These are phyloP conservation scores for Chaunax sp. DNA, from an alignment of 2,797 vertebrate genomes.

Conservation along the genomic window DNA sequence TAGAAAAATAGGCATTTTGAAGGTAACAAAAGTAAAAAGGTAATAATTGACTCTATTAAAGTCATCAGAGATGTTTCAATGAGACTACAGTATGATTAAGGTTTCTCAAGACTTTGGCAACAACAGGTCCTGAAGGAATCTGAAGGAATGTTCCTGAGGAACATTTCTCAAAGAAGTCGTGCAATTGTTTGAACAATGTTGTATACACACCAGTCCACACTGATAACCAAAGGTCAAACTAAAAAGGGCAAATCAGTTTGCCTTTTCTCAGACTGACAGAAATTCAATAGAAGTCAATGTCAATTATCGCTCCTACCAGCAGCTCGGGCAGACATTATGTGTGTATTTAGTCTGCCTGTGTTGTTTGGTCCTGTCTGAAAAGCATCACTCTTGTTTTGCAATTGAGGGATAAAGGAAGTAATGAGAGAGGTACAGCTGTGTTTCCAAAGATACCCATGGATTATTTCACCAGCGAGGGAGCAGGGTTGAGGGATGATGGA, in stretches of 20 bases:
- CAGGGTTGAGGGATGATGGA: constrained; percentile 29
- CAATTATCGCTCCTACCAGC: constrained; percentile 34
- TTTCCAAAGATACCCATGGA: constrained; percentile 75
- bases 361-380: constrained; percentile 14
- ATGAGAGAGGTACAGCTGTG: constrained; percentile 72
- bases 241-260: constrained; percentile 11
- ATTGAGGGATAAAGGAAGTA: constrained; percentile 57
- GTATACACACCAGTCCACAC: not conserved
- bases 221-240: not conserved
- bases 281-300: constrained; percentile 36
- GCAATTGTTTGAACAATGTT: constrained; percentile 15
- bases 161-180: constrained; percentile 15
- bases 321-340: not conserved
- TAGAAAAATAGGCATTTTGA: not conserved
- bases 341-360: not conserved
- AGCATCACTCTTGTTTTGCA: constrained; percentile 32
- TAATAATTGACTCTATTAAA: not conserved
- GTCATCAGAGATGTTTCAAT: not conserved
- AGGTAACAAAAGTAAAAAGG: not conserved
- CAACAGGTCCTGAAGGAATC: not conserved
- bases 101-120: constrained; percentile 2
- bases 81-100: too few species aligned
- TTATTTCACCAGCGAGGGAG: constrained; percentile 72
- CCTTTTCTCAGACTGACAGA: constrained; percentile 15
- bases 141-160: too few species aligned